These are phyloP conservation scores for Microcebus murinus DNA, from an alignment of 2,113 vertebrate genomes.

Conservation along the genomic window DNA sequence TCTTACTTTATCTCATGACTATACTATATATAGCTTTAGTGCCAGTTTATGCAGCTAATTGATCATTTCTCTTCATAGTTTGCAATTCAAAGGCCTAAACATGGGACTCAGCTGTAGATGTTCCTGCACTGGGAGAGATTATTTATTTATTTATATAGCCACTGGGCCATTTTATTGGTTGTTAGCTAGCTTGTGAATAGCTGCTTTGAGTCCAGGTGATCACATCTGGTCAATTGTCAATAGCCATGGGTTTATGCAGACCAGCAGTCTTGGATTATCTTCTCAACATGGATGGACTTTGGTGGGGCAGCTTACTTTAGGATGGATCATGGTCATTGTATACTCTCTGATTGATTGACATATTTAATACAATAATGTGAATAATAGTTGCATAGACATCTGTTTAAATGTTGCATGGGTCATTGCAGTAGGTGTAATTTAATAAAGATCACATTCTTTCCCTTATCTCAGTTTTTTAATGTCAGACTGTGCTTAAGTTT, in stretches of 20 bases:
- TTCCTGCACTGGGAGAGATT: neutral
- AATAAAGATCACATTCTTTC: neutral
- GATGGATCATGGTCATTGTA: neutral
- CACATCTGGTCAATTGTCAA: neutral
- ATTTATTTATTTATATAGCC: neutral
- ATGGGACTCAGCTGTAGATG: neutral
- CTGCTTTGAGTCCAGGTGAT: neutral
- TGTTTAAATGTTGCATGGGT: neutral
- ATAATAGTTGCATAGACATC: neutral
- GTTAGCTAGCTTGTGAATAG: neutral
- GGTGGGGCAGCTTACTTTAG: neutral
- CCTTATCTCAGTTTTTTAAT: slow-evolving; percentile 29
- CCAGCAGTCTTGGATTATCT: neutral
- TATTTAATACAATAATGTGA: slow-evolving; percentile 1
- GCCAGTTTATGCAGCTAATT: neutral
- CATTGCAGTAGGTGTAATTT: neutral
- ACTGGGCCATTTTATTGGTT: neutral
- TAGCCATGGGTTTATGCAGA: neutral
- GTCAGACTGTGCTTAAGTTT: neutral
- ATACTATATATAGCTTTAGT: neutral
- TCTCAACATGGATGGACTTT: neutral
- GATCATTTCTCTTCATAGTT: slow-evolving; percentile 11
- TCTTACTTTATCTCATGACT: neutral
- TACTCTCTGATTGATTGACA: neutral
- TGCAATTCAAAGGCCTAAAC: neutral